A percentile compares a stretch with the other conserved stretches of the same genome.
phyloP scores from a whole-genome alignment of 2,797 vertebrate species.

The Furcifer pardalis region DNA sequence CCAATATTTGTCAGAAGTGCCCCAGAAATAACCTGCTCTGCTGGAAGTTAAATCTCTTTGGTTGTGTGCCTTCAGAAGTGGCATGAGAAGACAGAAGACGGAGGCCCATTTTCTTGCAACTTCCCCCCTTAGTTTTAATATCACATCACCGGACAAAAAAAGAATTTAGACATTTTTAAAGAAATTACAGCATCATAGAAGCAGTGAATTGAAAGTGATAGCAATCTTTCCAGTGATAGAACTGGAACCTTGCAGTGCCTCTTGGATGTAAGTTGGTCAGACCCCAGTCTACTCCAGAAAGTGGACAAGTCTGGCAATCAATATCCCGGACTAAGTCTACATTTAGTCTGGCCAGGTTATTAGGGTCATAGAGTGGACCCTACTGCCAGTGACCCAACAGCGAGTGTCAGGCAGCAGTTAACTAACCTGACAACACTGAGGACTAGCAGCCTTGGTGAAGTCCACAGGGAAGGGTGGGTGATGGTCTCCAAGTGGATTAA shows the following conservation, averaged over 20 bases:
- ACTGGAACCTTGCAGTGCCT: background rate
- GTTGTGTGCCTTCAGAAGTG: background rate
- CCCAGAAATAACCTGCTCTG: background rate
- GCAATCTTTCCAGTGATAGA: constrained; percentile 12
- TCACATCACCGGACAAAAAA: background rate
- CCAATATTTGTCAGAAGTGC: background rate
- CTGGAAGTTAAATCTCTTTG: background rate
- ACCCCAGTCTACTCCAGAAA: background rate
- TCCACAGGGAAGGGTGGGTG: too few relatives aligned
- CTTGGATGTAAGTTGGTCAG: background rate
- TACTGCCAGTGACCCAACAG: too few relatives aligned
- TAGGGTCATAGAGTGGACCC: too few relatives aligned
- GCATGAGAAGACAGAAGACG: background rate
- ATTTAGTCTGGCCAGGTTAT: too few relatives aligned
- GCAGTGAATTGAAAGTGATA: background rate
- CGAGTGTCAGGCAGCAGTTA: too few relatives aligned
- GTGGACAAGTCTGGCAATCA: too few relatives aligned
- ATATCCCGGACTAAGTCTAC: rapidly evolving
- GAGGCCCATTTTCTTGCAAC: background rate
- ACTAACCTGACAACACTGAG: too few relatives aligned
- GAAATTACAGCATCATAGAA: background rate
- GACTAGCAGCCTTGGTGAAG: too few relatives aligned
- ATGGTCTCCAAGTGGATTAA: too few relatives aligned
- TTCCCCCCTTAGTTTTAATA: background rate
- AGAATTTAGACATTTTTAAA: constrained; percentile 26